Percentiles rank a stretch among this genome's conserved stretches.
Evolutionary conservation across 2,888 invertebrate species (phyloP).

Genomic region (Clusia tigrina): DNA sequence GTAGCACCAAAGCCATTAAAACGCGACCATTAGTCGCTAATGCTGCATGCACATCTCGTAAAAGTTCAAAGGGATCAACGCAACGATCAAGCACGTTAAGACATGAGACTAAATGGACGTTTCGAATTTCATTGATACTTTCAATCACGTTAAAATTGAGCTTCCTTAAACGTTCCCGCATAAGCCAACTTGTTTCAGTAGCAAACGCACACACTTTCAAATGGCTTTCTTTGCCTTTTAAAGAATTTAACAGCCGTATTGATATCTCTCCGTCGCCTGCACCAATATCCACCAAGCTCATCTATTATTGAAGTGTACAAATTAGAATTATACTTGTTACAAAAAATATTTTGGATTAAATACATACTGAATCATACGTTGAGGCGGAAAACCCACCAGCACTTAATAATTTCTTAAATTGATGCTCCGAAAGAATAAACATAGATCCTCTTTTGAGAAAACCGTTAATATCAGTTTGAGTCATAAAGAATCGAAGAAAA

Average conservation of each 20-base stretch:
- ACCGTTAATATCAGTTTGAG: conserved; percentile 95
- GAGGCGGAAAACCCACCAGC: conserved; percentile 54
- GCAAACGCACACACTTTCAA: conserved; percentile 78
- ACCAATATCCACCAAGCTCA: conserved; percentile 82
- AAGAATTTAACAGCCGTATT: conserved; percentile 73
- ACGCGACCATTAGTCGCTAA: conserved; percentile 79
- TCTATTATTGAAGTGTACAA: conserved; percentile 39
- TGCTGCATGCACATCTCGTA: conserved; percentile 76
- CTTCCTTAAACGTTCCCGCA: conserved; percentile 81
- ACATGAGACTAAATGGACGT: conserved; percentile 68
- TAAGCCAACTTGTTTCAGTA: conserved; percentile 90
- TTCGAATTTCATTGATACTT: conserved; percentile 55
- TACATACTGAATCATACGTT: conserved; percentile 48
- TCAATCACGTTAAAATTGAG: conserved; percentile 65
- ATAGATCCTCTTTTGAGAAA: conserved; percentile 91
- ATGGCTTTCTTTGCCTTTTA: conserved; percentile 71
- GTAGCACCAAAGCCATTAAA: conserved; percentile 90
- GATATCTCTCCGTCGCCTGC: conserved; percentile 97
- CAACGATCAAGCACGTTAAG: conserved; percentile 95
- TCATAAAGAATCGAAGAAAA: conserved; percentile 89
- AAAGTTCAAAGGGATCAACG: conserved; percentile 80
- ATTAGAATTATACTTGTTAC: neutral
- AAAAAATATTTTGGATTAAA: conserved; percentile 5
- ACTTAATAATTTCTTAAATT: conserved; percentile 69
- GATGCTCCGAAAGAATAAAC: conserved; percentile 90